A percentile compares a stretch with the other conserved stretches of the same genome.
phyloP scores from a whole-genome alignment of 2,888 invertebrate genomes.

The Ophioninae sp. region DNA sequence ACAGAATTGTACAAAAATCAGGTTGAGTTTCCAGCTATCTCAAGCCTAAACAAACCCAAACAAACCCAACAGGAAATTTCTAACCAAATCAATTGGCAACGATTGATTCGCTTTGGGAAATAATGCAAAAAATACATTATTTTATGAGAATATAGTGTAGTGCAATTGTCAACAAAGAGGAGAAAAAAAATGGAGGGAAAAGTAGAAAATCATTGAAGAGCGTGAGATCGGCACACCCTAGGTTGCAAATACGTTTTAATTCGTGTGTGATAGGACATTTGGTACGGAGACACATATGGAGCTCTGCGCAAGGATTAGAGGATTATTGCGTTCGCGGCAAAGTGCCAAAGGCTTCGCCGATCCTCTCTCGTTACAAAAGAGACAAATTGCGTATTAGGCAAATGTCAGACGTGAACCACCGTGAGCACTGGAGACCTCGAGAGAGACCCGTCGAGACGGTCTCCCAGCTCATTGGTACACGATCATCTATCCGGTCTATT shows the following conservation, averaged over 20 bases:
- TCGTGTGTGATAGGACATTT: constrained; percentile 43
- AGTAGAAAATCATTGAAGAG: constrained; percentile 28
- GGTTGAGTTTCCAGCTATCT: too few species aligned
- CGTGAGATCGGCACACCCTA: constrained; percentile 66
- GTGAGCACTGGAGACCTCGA: constrained; percentile 35
- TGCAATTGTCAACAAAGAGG: constrained; percentile 36
- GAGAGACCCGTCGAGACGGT: constrained; percentile 25
- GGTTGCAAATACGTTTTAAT: constrained; percentile 23
- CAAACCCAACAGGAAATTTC: too few species aligned
- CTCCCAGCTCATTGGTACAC: constrained; percentile 19
- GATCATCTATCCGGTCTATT: constrained; percentile 28
- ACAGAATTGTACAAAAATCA: too few species aligned
- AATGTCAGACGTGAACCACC: constrained; percentile 61
- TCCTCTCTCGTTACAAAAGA: constrained; percentile 64
- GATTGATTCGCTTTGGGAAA: too few species aligned
- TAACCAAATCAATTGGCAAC: too few species aligned
- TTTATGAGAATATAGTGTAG: constrained; percentile 3
- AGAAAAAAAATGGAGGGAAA: constrained; percentile 11
- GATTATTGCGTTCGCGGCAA: constrained; percentile 56
- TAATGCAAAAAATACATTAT: constrained; percentile 31
- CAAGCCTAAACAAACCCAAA: too few species aligned
- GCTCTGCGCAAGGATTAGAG: constrained; percentile 26
- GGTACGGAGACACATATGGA: constrained; percentile 27
- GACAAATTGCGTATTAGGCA: constrained; percentile 66
- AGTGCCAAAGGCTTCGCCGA: constrained; percentile 61